Percentiles rank a stretch among this genome's conserved stretches.
phyloP scores from a whole-genome alignment of 2,888 invertebrate species.

The Microchrysa polita region DNA sequence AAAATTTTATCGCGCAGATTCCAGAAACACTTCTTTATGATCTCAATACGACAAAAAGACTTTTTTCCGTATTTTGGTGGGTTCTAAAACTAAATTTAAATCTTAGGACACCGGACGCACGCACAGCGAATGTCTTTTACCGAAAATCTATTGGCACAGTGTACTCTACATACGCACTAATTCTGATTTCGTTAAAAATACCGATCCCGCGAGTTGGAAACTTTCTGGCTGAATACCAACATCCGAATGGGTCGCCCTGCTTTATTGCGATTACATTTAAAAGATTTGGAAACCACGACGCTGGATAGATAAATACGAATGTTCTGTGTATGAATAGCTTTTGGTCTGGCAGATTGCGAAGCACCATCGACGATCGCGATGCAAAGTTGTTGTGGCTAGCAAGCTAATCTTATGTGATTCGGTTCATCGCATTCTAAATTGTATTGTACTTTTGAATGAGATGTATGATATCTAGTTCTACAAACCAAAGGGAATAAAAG shows the following conservation, averaged over 20 bases:
- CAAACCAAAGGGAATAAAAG: too few species aligned
- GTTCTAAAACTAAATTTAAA: too few species aligned
- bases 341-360: background rate
- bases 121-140: background rate
- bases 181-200: background rate
- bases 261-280: constrained; percentile 14
- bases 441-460: too few species aligned
- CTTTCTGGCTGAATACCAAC: constrained; percentile 14
- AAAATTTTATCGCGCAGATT: too few species aligned
- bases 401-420: too few species aligned
- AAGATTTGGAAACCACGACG: constrained; percentile 20
- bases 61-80: too few species aligned
- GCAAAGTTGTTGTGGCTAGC: too few species aligned
- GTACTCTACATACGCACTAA: background rate
- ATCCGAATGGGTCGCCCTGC: background rate
- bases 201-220: background rate
- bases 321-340: background rate
- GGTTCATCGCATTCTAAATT: too few species aligned
- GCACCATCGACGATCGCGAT: background rate
- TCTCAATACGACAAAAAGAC: too few species aligned
- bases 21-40: too few species aligned
- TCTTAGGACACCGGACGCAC: background rate
- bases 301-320: constrained; percentile 35
- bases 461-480: too few species aligned
- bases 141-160: background rate